Conservation (phyloP, 2,888 invertebrate genomes). For the Acanthococcus lagerstroemiae region DNA sequence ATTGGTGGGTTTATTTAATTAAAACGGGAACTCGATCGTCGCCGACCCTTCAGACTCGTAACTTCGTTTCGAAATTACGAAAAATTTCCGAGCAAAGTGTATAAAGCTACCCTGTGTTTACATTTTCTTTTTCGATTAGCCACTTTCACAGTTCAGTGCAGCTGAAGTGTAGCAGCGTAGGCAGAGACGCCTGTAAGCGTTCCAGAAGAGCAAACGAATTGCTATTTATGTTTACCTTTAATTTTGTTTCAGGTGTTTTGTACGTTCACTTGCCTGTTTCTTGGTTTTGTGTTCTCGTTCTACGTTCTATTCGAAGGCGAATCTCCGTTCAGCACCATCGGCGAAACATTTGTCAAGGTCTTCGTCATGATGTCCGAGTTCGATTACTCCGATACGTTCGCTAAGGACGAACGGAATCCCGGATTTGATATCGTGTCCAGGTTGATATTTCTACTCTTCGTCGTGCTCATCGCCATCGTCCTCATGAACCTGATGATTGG, state of each 20-base stretch:
- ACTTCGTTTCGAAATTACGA: no score
- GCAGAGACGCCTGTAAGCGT: no score
- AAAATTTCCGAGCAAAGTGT: no score
- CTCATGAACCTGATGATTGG: slow-evolving; percentile 52
- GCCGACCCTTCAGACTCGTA: no score
- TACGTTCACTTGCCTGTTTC: slow-evolving; percentile 45
- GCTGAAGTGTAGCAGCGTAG: no score
- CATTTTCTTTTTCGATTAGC: no score
- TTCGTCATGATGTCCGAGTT: slow-evolving; percentile 53
- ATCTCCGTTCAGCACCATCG: slow-evolving; percentile 47
- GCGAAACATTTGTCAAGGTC: slow-evolving; percentile 49
- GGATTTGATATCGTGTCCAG: slow-evolving; percentile 44
- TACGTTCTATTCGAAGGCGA: slow-evolving; percentile 49
- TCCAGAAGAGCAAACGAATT: no score
- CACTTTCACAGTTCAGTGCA: no score
- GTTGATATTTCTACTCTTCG: slow-evolving; percentile 47
- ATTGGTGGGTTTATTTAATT: no score
- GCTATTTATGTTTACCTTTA: no score
- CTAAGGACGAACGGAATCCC: slow-evolving; percentile 40
- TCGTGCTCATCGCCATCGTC: slow-evolving; percentile 49
- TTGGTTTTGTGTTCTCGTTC: slow-evolving; percentile 50
- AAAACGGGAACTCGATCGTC: no score
- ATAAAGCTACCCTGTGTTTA: no score
- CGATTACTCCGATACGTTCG: slow-evolving; percentile 47
- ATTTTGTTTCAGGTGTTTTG: slow-evolving; percentile 49